phyloP scores from a whole-genome alignment of 2,797 vertebrate species.

The Muscicapa striata region DNA sequence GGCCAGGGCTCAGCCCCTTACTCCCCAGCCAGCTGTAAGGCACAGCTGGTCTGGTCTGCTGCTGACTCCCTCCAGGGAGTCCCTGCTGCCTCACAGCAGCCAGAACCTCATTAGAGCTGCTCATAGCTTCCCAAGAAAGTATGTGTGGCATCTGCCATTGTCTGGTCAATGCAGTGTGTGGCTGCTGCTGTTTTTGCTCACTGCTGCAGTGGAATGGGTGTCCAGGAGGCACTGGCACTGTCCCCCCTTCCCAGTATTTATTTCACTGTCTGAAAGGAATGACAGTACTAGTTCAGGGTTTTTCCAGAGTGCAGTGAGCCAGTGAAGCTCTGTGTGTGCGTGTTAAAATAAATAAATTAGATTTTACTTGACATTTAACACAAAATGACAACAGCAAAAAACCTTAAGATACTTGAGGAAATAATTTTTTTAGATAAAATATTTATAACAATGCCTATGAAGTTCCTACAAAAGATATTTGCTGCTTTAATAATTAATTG shows the following conservation, averaged over 20 bases:
- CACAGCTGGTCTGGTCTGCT: neutral
- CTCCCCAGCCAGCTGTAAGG: neutral
- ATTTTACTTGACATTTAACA: slow-evolving; percentile 64
- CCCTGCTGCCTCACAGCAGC: accelerated
- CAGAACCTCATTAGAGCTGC: neutral
- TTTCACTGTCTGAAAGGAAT: neutral
- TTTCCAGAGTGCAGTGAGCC: neutral
- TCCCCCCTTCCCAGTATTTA: neutral
- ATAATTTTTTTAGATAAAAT: slow-evolving; percentile 66
- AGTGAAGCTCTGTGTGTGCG: neutral
- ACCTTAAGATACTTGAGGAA: slow-evolving; percentile 53
- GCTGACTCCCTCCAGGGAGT: neutral
- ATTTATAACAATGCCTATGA: slow-evolving; percentile 53
- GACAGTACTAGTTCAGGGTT: neutral
- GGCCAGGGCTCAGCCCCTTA: neutral
- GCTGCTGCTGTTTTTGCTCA: neutral
- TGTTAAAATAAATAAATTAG: slow-evolving; percentile 65
- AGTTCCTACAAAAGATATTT: slow-evolving; percentile 52
- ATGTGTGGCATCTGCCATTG: neutral
- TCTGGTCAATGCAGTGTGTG: neutral
- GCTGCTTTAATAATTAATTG: slow-evolving; percentile 65
- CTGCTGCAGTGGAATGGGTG: neutral
- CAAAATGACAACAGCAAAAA: slow-evolving; percentile 48
- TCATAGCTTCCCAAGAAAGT: neutral
- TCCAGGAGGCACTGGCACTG: neutral